Evolutionary conservation across 2,113 vertebrate genomes (phyloP).

Genomic region (Petroica traversi): DNA sequence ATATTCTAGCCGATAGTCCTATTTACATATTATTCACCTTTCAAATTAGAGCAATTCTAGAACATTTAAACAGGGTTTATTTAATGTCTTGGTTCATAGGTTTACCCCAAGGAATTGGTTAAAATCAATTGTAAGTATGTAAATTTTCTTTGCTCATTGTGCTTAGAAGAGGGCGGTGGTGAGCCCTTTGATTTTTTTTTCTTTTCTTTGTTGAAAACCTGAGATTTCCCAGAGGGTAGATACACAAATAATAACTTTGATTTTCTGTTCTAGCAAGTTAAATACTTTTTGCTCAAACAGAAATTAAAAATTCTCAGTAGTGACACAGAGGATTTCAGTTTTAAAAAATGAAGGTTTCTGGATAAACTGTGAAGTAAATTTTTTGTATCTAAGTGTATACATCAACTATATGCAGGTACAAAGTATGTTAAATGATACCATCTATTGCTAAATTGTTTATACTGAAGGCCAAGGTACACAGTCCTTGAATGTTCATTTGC

Average conservation of each 20-base stretch:
- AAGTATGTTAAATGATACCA: not conserved
- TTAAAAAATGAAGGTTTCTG: not conserved
- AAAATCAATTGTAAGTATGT: not conserved
- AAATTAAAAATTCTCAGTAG: not conserved
- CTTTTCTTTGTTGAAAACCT: not conserved
- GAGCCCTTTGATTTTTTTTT: not conserved
- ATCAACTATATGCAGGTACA: not conserved
- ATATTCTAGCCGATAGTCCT: not conserved
- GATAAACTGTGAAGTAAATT: not conserved
- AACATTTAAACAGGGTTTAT: not conserved
- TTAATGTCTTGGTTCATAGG: not conserved
- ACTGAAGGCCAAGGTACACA: not conserved
- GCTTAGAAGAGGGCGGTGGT: not conserved
- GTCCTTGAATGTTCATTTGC: not conserved
- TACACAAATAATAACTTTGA: not conserved
- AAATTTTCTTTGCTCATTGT: not conserved
- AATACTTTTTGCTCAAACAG: not conserved
- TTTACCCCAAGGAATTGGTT: not conserved
- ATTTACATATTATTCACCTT: not conserved
- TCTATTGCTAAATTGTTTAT: slow-evolving; percentile 8
- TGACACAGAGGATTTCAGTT: not conserved
- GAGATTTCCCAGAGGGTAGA: not conserved
- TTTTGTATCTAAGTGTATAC: not conserved
- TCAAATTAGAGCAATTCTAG: not conserved
- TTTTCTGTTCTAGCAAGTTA: not conserved